Evolutionary conservation across 2,113 vertebrate species (phyloP), one percentile per base, ranked within the genome.

Genomic region (Lepus europaeus): DNA sequence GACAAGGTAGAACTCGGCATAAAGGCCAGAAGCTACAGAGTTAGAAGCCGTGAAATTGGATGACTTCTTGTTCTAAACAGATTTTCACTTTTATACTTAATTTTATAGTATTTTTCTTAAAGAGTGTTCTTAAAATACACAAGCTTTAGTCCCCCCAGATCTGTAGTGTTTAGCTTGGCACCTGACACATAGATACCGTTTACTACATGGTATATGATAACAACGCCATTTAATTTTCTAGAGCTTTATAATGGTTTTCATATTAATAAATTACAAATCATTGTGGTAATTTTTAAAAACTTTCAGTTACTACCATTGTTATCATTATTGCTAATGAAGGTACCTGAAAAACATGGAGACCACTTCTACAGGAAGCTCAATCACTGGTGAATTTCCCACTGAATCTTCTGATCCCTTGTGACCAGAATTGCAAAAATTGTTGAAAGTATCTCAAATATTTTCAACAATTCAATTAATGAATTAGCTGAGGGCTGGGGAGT

Each of bases 261-360:
- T 70, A 66, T 49, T 61, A 36, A 51, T 79, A 20, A 66, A 70
- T 72, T 64, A 94, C 56, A 91, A 91, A 77, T 87, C 36, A 20
- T 51, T 1, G 20, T 74, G 56, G 39, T 19, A 81, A 87, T 80
- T 72, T 72, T 59, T 89, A 89, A 94, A 8, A 66, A 6, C 23
- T 85, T 36, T 14, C 70, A n/a, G 53, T 63, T 25, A 25, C 19
- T 22, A 25, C 12, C 19, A 25, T 19, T 39, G 27, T 8, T 23
- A 27, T 51, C 33, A 25, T 56, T 51, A 64, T 49, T 66, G 11
- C 25, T 61, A 33, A 23, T n/a, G 85, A 78, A 1, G 0, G 3
- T 56, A 14, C 80, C 83, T 87, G 17, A 29, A 25, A 93, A 79
- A 45, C 39, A 87, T 4, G 16, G 66, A 69, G 27, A 14, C 36